These are phyloP conservation scores for Seriola rivoliana DNA, from an alignment of 2,113 vertebrate species.

Conservation along the genomic window DNA sequence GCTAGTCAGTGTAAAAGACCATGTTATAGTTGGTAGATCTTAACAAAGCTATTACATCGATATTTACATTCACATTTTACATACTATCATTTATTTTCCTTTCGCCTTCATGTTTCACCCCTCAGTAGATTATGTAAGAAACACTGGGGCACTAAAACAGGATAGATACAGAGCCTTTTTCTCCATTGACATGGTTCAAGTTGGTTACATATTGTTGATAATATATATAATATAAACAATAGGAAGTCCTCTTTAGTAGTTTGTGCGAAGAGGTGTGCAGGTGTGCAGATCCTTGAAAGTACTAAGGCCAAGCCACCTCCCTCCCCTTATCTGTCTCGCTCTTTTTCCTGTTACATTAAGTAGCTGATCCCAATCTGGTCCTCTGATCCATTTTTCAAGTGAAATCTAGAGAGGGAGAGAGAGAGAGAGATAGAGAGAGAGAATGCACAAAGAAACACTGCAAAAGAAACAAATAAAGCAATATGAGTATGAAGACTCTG, in stretches of 20 bases:
- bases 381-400: conserved; percentile 36
- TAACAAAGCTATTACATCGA: neutral
- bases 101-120: neutral
- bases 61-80: conserved; percentile 8
- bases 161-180: neutral
- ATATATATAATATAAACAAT: neutral
- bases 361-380: conserved; percentile 39
- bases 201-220: neutral
- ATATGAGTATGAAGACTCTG: neutral
- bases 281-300: neutral
- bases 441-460: neutral
- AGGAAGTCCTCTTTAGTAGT: neutral
- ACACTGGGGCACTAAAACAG: neutral
- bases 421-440: no score
- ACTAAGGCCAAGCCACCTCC: neutral
- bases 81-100: neutral
- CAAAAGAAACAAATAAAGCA: conserved; percentile 14
- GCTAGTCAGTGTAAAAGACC: conserved; percentile 4
- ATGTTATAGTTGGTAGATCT: neutral
- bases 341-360: conserved; percentile 21
- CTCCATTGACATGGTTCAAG: neutral
- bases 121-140: neutral
- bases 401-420: neutral
- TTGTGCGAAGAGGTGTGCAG: neutral
- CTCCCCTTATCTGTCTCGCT: conserved; percentile 12